Evolutionary conservation across 1,140 invertebrate species (phyloP), one percentile per base, ranked within the genome.

Genomic region (Chlorops oryzae): DNA sequence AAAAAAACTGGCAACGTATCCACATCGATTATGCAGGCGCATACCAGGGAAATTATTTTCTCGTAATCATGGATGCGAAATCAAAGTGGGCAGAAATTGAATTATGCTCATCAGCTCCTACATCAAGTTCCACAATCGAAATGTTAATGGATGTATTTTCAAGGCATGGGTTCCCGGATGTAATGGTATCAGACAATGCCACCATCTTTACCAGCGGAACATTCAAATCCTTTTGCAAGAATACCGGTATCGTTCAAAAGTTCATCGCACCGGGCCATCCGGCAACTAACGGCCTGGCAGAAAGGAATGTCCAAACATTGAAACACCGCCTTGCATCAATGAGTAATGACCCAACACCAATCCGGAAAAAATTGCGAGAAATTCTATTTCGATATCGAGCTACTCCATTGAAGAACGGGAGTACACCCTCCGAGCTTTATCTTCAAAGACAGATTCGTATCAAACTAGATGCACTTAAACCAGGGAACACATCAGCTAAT

Each of bases 31-130:
- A 60, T 50, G 51, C 56, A 12, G 62, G 58, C 18, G 51, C 56
- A 12, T 61, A 57, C 18, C 34, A 47, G 28, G 51, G 44, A 12
- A 7, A 61, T 18, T 49, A 56, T 50, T 66, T 49, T 41, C 37
- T 67, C 18, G 42, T 65, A 5, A 22, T 66, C 2, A 46, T 68
- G 5, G 62, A 68, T 49, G 60, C 61, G 22, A 61, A 65, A 22
- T 61, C 57, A 6, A 69, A 67, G 55, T 70, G 25, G 69, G 57
- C 20, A 69, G 60, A 57, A 65, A 64, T 54, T 21, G 42, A 27
- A 5, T 17, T 45, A 32, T 18, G n/a, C 3, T 15, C 22, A 9
- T n/a, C 24, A 9, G 17, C 34, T 6, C 32, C 32, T 21, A 21
- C 44, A 22, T 35, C 34, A 6, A 25, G 6, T 9, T 23, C 22